Conservation (phyloP, 2,888 invertebrate genomes). For the Synergus gifuensis region DNA sequence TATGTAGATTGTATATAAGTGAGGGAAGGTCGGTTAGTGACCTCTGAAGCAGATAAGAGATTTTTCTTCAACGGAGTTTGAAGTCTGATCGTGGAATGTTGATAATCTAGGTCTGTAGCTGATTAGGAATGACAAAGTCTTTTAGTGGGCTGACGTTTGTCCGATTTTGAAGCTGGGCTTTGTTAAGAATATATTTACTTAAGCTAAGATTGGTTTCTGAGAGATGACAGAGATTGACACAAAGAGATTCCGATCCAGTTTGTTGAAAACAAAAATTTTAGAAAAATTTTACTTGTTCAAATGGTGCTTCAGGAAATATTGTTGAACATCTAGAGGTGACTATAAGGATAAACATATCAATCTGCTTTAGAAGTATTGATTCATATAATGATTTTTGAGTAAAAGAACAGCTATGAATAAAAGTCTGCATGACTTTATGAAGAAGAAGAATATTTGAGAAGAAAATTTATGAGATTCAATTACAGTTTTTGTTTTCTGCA, state of each 20-base stretch:
- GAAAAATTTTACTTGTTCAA: not conserved
- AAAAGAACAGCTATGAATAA: too few relatives aligned
- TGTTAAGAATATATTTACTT: not conserved
- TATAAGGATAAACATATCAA: too few relatives aligned
- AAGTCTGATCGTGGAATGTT: conserved; percentile 20
- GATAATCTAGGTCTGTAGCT: conserved; percentile 12
- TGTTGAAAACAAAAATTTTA: not conserved
- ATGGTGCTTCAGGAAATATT: too few relatives aligned
- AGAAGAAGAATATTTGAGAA: too few relatives aligned
- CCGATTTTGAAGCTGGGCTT: conserved; percentile 6
- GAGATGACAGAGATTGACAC: not conserved
- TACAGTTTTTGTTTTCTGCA: not conserved
- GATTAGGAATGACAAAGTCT: conserved; percentile 12
- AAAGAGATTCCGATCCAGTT: not conserved
- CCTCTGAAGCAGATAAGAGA: conserved; percentile 22
- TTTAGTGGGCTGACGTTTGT: not conserved
- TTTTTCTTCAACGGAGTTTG: conserved; percentile 29
- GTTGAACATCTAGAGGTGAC: too few relatives aligned
- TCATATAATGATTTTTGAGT: too few relatives aligned
- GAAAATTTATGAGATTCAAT: too few relatives aligned
- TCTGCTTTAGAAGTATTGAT: too few relatives aligned
- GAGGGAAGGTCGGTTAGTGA: conserved; percentile 27
- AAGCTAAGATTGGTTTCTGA: not conserved
- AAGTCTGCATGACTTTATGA: too few relatives aligned
- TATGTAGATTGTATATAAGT: conserved; percentile 1